Percentiles rank a stretch among this genome's conserved stretches.
Conservation (phyloP, 1,140 invertebrate genomes). For the Pogonognathellus flavescens region DNA sequence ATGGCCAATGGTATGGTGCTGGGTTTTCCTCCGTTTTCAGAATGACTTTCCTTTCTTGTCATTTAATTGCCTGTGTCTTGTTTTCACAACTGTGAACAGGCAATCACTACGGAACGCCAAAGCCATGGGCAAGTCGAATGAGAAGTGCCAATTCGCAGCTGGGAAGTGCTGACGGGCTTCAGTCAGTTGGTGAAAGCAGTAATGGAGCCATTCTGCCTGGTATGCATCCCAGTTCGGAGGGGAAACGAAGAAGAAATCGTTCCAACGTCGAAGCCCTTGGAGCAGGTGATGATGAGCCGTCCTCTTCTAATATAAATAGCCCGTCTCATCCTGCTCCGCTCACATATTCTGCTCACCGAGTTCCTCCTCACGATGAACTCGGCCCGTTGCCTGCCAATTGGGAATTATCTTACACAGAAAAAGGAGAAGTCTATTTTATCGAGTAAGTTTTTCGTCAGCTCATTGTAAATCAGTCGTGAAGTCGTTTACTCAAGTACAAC, state of each 20-base stretch:
- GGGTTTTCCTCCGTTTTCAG: neutral
- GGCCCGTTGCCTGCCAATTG: constrained; percentile 94
- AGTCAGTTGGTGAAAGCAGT: constrained; percentile 55
- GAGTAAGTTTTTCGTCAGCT: constrained; percentile 81
- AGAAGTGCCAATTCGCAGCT: constrained; percentile 52
- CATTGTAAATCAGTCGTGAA: neutral
- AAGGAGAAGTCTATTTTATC: constrained; percentile 97
- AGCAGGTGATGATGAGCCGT: constrained; percentile 66
- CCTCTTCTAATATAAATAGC: constrained; percentile 56
- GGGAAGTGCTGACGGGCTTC: constrained; percentile 20
- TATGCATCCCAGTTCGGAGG: constrained; percentile 74
- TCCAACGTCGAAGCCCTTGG: constrained; percentile 73
- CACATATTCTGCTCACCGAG: constrained; percentile 33
- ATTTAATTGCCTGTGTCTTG: neutral
- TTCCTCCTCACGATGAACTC: constrained; percentile 74
- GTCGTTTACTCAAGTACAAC: neutral
- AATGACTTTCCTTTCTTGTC: neutral
- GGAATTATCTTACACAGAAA: constrained; percentile 97
- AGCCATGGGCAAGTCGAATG: constrained; percentile 69
- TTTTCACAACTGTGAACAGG: constrained; percentile 68
- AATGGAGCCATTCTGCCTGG: constrained; percentile 71
- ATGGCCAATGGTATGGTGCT: neutral
- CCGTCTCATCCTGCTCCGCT: constrained; percentile 55
- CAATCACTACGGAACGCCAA: constrained; percentile 75
- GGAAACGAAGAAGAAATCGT: constrained; percentile 74